Base-by-base conservation (phyloP, 2,888 invertebrate genomes). In the Criorhina ranunculi region DNA sequence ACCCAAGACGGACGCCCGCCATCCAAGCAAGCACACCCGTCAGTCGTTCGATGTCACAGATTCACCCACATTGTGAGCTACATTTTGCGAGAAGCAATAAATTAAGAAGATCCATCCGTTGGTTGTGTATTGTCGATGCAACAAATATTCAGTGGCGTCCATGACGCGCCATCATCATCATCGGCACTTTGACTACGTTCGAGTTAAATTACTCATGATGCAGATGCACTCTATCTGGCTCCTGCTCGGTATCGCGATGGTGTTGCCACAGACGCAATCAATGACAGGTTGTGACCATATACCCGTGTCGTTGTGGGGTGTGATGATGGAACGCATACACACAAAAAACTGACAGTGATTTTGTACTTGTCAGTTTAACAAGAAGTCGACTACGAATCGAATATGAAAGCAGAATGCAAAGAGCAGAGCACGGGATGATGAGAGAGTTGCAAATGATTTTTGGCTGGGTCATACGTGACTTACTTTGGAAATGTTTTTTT, bases 401-500 rank as follows among this genome's bases (percentile, higher is more conserved):
- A 15, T 7, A 44, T 11, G 19, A 29, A 33, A 44, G 3, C 31
- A 33, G n/a, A 55, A 33, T 4, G 40, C 35, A 59, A 51, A 42
- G 7, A 51, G n/a, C 17, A 9, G 2, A 15, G 12, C 60, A 73
- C 31, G 35, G 69, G 53, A 64, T 59, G 77, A 75, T 62, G 64
- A 59, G 40, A 19, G 57, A 59, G 62, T 57, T 46, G 60, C 64
- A 49, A 66, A 35, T 0, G 59, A 51, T 55, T 70, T 33, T 72
- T 72, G 85, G 70, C 80, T 80, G 80, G 79, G 85, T 80, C 75
- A 85, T 75, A 85, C 75, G 85, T 85, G 85, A 85, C 80, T 80
- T 64, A 70, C 69, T 51, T 31, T 37, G 29, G 57, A 62, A 69
- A 17, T 69, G 44, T 44, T 53, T 55, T 12, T n/a, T 3, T 35